phyloP scores from a whole-genome alignment of 2,888 invertebrate species.

The Watsonalla cultraria region DNA sequence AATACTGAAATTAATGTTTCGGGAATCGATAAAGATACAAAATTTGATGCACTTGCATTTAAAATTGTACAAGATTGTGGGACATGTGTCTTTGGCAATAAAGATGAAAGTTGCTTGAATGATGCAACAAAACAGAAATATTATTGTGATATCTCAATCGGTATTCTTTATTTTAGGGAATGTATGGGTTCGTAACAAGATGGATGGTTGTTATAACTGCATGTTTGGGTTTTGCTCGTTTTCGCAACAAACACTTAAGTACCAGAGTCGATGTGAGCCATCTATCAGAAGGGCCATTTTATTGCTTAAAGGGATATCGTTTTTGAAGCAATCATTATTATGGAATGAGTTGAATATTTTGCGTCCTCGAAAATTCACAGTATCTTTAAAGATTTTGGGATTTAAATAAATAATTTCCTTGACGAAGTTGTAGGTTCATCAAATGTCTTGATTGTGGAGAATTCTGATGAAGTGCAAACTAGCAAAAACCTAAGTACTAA shows the following conservation, averaged over 20 bases:
- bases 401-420: too few relatives aligned
- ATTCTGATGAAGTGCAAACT: too few relatives aligned
- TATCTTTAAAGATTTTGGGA: not conserved
- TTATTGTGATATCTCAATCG: slow-evolving; percentile 60
- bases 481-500: too few relatives aligned
- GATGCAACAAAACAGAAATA: slow-evolving; percentile 2
- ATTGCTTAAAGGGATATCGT: slow-evolving; percentile 11
- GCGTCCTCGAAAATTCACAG: not conserved
- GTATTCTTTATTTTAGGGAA: slow-evolving; percentile 44
- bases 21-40: slow-evolving; percentile 31
- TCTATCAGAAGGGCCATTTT: slow-evolving; percentile 21
- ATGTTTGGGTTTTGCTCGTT: slow-evolving; percentile 6
- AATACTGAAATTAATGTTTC: slow-evolving; percentile 17
- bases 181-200: slow-evolving; percentile 51
- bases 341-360: not conserved
- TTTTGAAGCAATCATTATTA: not conserved
- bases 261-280: slow-evolving; percentile 6
- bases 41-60: slow-evolving; percentile 33
- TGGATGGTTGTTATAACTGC: slow-evolving; percentile 44
- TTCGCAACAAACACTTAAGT: slow-evolving; percentile 4
- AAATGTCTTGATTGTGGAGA: too few relatives aligned
- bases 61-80: slow-evolving; percentile 17
- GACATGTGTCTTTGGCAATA: slow-evolving; percentile 18
- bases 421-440: too few relatives aligned
- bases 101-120: slow-evolving; percentile 25